phyloP scores from a whole-genome alignment of 2,888 invertebrate genomes.

The Euzophera pinguis region DNA sequence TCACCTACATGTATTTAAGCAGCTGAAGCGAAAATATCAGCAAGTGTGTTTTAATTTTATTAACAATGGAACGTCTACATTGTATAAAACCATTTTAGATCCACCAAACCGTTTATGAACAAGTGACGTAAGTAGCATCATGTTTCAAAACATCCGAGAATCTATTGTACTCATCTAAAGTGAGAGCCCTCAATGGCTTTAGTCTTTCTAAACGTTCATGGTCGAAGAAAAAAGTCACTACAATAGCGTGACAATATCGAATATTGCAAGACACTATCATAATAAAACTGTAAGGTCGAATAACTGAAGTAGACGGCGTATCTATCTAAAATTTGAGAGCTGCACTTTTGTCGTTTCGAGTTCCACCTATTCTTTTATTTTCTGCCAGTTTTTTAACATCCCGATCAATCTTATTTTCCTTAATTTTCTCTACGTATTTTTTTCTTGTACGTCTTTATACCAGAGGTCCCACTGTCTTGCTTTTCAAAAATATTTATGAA shows the following conservation, averaged over 20 bases:
- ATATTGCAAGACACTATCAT: neutral
- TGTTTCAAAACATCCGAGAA: slow-evolving; percentile 46
- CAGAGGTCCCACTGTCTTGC: no score
- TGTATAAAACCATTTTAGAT: slow-evolving; percentile 30
- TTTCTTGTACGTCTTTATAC: no score
- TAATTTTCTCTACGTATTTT: no score
- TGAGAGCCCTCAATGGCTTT: slow-evolving; percentile 35
- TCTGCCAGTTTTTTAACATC: no score
- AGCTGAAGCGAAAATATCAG: slow-evolving; percentile 22
- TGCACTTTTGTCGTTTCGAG: no score
- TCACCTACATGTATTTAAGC: slow-evolving; percentile 6
- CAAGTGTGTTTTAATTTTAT: neutral
- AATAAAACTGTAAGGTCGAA: no score
- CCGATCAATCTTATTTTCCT: no score
- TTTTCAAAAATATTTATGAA: no score
- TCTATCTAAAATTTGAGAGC: no score
- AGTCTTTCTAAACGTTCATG: slow-evolving; percentile 33
- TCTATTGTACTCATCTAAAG: slow-evolving; percentile 43
- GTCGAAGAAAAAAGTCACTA: slow-evolving; percentile 23
- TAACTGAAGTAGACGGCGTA: no score
- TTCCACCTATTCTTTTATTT: no score
- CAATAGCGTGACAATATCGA: neutral
- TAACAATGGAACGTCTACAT: slow-evolving; percentile 32
- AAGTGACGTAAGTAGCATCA: slow-evolving; percentile 40
- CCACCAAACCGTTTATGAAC: slow-evolving; percentile 32